These are phyloP conservation scores for Halcyon leucocephala DNA, from an alignment of 2,797 vertebrate species.

Conservation along the genomic window DNA sequence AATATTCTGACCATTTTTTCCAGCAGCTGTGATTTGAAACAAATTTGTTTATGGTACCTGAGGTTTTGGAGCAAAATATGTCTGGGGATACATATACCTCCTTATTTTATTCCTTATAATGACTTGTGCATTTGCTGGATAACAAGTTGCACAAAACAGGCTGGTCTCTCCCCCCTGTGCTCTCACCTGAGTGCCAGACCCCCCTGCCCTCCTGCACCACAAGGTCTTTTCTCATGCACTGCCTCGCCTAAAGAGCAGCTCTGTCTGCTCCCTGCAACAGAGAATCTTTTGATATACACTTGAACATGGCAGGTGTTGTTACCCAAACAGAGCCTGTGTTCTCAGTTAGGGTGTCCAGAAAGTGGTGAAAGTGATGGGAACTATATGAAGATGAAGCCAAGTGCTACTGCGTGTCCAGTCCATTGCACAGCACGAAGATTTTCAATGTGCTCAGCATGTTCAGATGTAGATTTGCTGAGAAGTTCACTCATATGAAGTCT, in stretches of 20 bases:
- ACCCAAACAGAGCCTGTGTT: background rate
- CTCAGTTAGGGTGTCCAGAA: background rate
- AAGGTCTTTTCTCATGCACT: background rate
- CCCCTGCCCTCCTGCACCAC: background rate
- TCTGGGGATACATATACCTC: background rate
- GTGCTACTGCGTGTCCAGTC: background rate
- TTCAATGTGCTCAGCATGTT: background rate
- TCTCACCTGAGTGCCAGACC: background rate
- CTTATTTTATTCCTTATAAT: background rate
- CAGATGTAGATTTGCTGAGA: background rate
- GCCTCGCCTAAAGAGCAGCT: background rate
- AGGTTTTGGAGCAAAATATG: background rate
- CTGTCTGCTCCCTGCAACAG: background rate
- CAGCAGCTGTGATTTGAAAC: slow-evolving; percentile 44
- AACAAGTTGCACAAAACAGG: background rate
- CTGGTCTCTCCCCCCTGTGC: background rate
- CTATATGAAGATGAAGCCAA: background rate
- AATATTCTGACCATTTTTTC: slow-evolving; percentile 10
- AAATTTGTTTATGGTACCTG: background rate
- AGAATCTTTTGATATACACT: background rate
- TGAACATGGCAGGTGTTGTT: background rate
- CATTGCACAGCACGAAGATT: background rate
- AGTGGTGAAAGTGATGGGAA: background rate
- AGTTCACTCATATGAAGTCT: background rate
- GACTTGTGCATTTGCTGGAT: background rate